Evolutionary conservation across 64 coral and sea anemone species (phyloP), one percentile per base, ranked within the genome.

Genomic region (Orbicella faveolata): DNA sequence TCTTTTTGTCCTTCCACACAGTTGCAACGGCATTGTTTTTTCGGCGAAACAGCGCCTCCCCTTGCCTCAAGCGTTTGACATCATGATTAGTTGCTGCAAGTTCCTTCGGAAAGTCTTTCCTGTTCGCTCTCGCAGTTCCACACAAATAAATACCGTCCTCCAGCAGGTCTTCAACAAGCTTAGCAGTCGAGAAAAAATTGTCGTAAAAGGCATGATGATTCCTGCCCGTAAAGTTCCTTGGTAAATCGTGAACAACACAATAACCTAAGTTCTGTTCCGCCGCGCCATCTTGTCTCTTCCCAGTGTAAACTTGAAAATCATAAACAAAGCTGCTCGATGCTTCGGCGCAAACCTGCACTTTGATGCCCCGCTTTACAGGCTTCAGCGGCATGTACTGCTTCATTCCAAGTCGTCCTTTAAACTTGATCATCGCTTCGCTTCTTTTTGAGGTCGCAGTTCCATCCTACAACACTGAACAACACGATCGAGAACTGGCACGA

Each of bases 331-430:
- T 63, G 72, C 87, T 87, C 30, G 83, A 73, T 36, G 84, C 69
- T 67, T 93, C 84, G 21, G 76, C 85, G 21, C 75, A 74, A 7
- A 63, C 84, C 84, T 84, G 88, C 17, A 93, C 83, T 76, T 93
- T 93, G 18, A 93, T 87, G 23, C 84, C 91, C 48, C 76, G 68
- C 59, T 93, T 93, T 13, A 88, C 66, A 19, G 82, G 90, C 70
- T 92, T 92, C 59, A 72, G 23, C 34, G 80, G 89, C 73, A 91
- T 62, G 65, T 85, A 91, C 80, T 85, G 80, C 23, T 91, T 76
- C 23, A 79, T 67, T 17, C 75, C 75, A 67, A 77, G 34, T 15
- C 83, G 15, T 74, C 76, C 83, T 57, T 87, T 87, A 62, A 57
- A 92, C 30, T 87, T 69, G 6, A 92, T 44, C 79, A 84, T 91